Evolutionary conservation across 2,888 invertebrate species (phyloP).

Genomic region (Hipparchia sbordonii): DNA sequence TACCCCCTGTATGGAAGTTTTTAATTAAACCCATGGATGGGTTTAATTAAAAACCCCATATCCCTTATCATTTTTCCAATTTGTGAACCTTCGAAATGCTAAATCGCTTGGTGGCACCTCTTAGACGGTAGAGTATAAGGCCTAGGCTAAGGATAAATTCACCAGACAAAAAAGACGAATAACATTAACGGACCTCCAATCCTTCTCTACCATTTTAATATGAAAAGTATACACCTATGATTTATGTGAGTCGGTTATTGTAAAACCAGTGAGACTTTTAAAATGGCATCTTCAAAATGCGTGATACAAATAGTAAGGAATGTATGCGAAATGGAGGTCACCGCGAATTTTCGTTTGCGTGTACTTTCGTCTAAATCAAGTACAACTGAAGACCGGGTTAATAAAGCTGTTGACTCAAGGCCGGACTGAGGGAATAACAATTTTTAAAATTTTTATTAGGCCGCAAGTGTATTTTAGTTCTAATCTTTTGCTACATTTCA

Average conservation of each 20-base stretch:
- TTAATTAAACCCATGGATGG: too few relatives aligned
- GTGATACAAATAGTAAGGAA: constrained; percentile 31
- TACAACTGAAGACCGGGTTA: constrained; percentile 31
- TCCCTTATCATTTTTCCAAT: too few relatives aligned
- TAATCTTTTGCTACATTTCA: not conserved
- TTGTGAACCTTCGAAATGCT: too few relatives aligned
- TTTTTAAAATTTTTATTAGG: constrained; percentile 25
- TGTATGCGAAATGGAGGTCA: constrained; percentile 38
- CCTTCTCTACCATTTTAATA: too few relatives aligned
- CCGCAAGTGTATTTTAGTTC: constrained; percentile 23
- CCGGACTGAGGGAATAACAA: constrained; percentile 25
- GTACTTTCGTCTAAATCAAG: constrained; percentile 36
- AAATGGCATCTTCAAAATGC: constrained; percentile 11
- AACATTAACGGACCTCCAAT: too few relatives aligned
- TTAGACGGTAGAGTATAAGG: too few relatives aligned
- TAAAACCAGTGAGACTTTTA: not conserved
- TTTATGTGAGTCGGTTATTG: not conserved
- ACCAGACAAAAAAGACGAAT: too few relatives aligned
- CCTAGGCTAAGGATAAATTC: too few relatives aligned
- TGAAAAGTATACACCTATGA: not conserved
- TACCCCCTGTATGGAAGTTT: too few relatives aligned
- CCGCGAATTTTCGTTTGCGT: constrained; percentile 37
- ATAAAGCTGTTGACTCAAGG: constrained; percentile 40
- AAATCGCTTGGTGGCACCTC: too few relatives aligned
- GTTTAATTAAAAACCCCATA: too few relatives aligned